These are phyloP conservation scores for Hesperophylax magnus DNA, from an alignment of 1,140 invertebrate species.

Conservation along the genomic window DNA sequence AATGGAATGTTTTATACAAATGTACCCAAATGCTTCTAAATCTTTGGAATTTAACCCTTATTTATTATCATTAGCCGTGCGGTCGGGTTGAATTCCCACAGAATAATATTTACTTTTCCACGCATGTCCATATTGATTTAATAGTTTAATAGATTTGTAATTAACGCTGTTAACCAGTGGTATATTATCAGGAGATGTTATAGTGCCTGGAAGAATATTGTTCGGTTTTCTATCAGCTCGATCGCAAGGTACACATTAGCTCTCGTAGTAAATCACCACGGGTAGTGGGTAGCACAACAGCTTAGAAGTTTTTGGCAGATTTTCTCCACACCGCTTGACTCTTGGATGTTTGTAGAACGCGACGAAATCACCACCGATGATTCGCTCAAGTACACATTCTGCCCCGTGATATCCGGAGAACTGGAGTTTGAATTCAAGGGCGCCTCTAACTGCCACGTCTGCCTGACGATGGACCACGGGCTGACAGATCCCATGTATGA, in stretches of 20 bases:
- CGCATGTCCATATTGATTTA: neutral
- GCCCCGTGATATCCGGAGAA: conserved; percentile 69
- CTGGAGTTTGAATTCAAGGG: conserved; percentile 72
- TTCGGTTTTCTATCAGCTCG: neutral
- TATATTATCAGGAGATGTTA: too few relatives aligned
- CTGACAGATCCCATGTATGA: conserved; percentile 75
- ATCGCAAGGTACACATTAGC: conserved; percentile 7
- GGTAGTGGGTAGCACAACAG: neutral
- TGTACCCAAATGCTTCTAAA: conserved; percentile 38
- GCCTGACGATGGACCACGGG: conserved; percentile 67
- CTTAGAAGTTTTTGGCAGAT: neutral
- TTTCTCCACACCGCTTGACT: conserved; percentile 44
- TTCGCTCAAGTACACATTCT: conserved; percentile 73
- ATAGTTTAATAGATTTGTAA: too few relatives aligned
- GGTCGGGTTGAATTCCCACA: neutral
- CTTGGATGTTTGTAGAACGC: conserved; percentile 63
- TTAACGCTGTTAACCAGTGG: too few relatives aligned
- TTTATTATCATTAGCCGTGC: neutral
- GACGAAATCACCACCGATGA: conserved; percentile 71
- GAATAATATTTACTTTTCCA: neutral
- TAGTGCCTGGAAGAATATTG: neutral
- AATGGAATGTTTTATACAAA: conserved; percentile 8
- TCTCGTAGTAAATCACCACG: neutral
- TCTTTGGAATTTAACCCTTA: neutral
- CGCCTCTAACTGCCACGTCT: conserved; percentile 74